Evolutionary conservation across 2,113 vertebrate species (phyloP), one percentile per base, ranked within the genome.

Genomic region (Ceyx melanurus): DNA sequence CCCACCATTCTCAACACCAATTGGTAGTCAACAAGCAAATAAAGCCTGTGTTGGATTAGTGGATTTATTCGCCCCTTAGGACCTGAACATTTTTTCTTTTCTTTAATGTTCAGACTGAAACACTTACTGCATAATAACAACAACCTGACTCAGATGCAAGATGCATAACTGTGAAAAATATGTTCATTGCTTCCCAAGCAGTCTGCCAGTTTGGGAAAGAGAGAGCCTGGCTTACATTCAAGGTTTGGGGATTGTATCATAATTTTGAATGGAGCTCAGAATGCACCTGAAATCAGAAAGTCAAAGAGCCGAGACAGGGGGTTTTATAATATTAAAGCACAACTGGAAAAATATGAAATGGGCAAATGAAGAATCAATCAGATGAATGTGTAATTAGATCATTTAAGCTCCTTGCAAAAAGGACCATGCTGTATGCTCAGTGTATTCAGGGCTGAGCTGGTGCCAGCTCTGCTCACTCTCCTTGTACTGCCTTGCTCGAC

Each of bases 21-120:
- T 90, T 81, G 76, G 79, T 81, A 95, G 94, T 81, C 95, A 97
- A 92, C 68, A 85, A 86, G 81, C 89, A 96, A 95, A 96, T 91
- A 93, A 95, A 94, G 86, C 80, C 86, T 65, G 18, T 75, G 89
- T 91, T 92, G 94, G 94, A 94, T 97, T 96, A 97, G 80, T 85
- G 89, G 88, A 93, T 94, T 97, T 89, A 92, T 86, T 87, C 64
- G 64, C 87, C 83, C 84, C 82, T 91, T 31, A 90, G 58, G 94
- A 90, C 89, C 37, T 75, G 86, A 92, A 89, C 71, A 83, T 86
- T 89, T 92, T 95, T 93, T 77, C 62, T 71, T 92, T 66, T 92
- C 77, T 93, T 96, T 94, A 96, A 92, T 86, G 87, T 77, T 85
- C 85, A 91, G 60, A 48, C n/a, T 53, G 87, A 96, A 93, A 81